phyloP scores from a whole-genome alignment of 1,140 invertebrate species.

The Onthophagus taurus region DNA sequence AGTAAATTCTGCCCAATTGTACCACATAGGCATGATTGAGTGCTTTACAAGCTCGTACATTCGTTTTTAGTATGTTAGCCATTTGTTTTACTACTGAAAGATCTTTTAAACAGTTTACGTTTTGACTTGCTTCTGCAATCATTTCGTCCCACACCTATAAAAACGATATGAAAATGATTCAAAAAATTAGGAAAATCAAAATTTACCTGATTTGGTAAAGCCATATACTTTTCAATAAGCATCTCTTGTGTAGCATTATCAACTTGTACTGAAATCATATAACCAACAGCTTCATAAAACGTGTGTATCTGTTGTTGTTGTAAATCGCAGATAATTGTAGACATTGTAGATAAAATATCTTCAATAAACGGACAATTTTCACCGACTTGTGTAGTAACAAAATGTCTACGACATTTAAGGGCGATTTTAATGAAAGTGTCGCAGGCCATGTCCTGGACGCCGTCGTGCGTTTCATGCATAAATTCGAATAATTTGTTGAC shows the following conservation, averaged over 20 bases:
- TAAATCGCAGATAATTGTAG: slow-evolving; percentile 96
- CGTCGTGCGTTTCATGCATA: slow-evolving; percentile 99
- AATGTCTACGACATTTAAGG: slow-evolving; percentile 96
- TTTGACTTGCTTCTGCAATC: slow-evolving; percentile 92
- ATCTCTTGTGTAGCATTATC: slow-evolving; percentile 84
- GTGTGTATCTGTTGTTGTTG: slow-evolving; percentile 93
- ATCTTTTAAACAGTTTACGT: slow-evolving; percentile 94
- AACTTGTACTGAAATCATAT: slow-evolving; percentile 95
- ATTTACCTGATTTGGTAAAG: slow-evolving; percentile 84
- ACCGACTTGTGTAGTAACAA: slow-evolving; percentile 93
- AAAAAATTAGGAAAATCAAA: background rate
- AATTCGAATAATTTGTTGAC: slow-evolving; percentile 99
- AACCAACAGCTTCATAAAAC: slow-evolving; percentile 99
- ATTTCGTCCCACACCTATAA: slow-evolving; percentile 89
- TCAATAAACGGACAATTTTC: slow-evolving; percentile 98
- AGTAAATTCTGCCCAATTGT: slow-evolving; percentile 91
- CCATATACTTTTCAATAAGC: slow-evolving; percentile 96
- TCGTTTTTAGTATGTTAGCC: slow-evolving; percentile 96
- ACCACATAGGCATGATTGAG: slow-evolving; percentile 92
- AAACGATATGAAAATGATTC: slow-evolving; percentile 3
- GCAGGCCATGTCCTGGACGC: slow-evolving; percentile 99
- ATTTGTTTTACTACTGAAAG: slow-evolving; percentile 95
- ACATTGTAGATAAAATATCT: slow-evolving; percentile 94
- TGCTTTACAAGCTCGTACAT: slow-evolving; percentile 95
- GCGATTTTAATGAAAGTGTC: slow-evolving; percentile 99